phyloP scores from a whole-genome alignment of 2,888 invertebrate species.

The Sphecodes monilicornis region DNA sequence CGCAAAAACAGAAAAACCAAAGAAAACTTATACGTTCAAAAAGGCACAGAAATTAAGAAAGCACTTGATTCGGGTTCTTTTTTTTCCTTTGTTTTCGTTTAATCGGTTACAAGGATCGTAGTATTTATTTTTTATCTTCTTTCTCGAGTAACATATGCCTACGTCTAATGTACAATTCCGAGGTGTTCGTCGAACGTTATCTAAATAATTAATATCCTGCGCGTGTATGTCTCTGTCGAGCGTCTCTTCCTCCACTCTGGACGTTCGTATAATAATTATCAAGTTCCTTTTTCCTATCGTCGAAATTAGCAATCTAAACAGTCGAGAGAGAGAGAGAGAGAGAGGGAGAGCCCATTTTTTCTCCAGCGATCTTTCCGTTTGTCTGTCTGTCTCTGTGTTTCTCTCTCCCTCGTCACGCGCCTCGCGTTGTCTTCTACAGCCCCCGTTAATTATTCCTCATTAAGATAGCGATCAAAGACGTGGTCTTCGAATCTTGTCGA shows the following conservation, averaged over 20 bases:
- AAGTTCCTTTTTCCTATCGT: slow-evolving; percentile 17
- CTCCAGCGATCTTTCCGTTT: background rate
- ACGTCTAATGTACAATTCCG: slow-evolving; percentile 77
- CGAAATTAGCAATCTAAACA: slow-evolving; percentile 33
- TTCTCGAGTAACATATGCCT: slow-evolving; percentile 73
- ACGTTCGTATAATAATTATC: slow-evolving; percentile 31
- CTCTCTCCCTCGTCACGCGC: background rate
- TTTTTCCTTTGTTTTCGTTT: slow-evolving; percentile 39
- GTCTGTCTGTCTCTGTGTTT: background rate
- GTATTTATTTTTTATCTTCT: slow-evolving; percentile 38
- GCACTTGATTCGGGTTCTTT: slow-evolving; percentile 71
- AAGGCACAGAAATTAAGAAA: slow-evolving; percentile 82
- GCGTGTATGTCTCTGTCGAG: slow-evolving; percentile 28
- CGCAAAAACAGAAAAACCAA: slow-evolving; percentile 49
- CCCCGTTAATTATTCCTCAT: background rate
- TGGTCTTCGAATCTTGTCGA: background rate
- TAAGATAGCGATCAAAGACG: background rate
- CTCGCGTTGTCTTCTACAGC: background rate
- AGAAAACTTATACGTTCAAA: slow-evolving; percentile 61
- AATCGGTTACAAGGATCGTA: slow-evolving; percentile 66
- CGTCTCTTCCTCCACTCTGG: slow-evolving; percentile 31
- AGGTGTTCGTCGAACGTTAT: slow-evolving; percentile 52
- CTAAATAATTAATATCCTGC: slow-evolving; percentile 40
- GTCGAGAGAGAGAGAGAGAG: background rate
- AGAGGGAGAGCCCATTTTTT: background rate